Conservation (phyloP, 2,797 vertebrate genomes). For the Sebastes goodei region DNA sequence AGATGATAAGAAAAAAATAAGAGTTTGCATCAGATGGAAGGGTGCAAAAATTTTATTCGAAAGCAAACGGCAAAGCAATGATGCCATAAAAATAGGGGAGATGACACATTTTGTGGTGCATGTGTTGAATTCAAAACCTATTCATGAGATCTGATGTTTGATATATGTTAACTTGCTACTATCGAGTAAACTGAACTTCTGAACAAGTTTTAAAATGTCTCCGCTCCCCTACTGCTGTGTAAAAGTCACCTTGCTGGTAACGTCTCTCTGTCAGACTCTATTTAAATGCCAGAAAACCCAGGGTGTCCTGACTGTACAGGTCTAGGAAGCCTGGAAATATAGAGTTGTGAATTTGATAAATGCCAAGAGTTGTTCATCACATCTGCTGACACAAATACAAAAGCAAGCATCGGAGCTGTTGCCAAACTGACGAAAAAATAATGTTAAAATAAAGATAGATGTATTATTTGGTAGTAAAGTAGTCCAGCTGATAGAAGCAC, state of each 20-base stretch:
- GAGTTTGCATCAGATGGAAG: background rate
- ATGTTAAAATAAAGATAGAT: background rate
- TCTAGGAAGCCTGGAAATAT: background rate
- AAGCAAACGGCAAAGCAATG: background rate
- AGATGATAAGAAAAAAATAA: background rate
- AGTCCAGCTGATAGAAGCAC: too few species aligned
- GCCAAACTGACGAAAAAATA: background rate
- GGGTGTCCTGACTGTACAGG: background rate
- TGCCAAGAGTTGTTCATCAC: background rate
- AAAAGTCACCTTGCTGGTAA: constrained; percentile 33
- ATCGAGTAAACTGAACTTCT: background rate
- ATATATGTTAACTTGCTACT: constrained; percentile 11
- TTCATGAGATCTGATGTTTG: background rate
- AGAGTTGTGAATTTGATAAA: constrained; percentile 12
- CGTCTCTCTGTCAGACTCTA: background rate
- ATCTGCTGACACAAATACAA: background rate
- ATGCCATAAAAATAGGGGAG: background rate
- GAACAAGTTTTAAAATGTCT: constrained; percentile 27
- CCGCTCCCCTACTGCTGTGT: background rate
- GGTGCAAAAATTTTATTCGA: background rate
- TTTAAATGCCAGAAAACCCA: constrained; percentile 21
- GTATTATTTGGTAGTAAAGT: background rate
- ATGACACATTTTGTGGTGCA: background rate
- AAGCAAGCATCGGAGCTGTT: background rate
- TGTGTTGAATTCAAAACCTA: background rate